These are phyloP conservation scores for Bergia sp. DNA, from an alignment of 92 coral and sea anemone species.

Conservation along the genomic window DNA sequence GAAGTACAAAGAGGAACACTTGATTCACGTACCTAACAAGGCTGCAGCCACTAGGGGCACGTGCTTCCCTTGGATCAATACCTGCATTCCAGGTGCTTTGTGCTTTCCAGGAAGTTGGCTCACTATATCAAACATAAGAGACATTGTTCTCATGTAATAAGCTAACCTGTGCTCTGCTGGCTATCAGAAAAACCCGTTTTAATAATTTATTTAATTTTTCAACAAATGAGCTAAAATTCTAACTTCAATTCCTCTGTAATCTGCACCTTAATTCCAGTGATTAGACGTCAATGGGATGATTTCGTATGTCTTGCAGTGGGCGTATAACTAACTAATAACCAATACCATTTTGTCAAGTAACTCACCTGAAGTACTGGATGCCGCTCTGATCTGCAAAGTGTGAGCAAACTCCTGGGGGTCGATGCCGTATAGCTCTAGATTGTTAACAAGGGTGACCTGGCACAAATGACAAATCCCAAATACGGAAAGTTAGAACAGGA, in stretches of 20 bases:
- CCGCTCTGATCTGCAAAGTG: constrained; percentile 87
- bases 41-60: constrained; percentile 76
- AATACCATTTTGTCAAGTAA: not conserved
- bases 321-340: not conserved
- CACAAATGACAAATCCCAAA: constrained; percentile 3
- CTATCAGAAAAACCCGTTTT: not conserved
- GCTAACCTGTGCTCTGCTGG: not conserved
- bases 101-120: constrained; percentile 96
- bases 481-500: no score
- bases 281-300: not conserved
- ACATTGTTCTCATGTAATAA: not conserved
- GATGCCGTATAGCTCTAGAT: constrained; percentile 86
- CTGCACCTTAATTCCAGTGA: not conserved
- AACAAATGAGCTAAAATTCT: no score
- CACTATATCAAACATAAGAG: constrained; percentile 46
- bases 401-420: constrained; percentile 96
- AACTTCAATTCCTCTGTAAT: not conserved
- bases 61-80: constrained; percentile 93
- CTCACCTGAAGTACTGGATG: constrained; percentile 93
- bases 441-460: constrained; percentile 91
- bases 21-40: constrained; percentile 70
- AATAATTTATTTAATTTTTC: no score
- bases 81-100: constrained; percentile 80
- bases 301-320: not conserved
- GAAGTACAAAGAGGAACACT: no score